Evolutionary conservation across 2,113 vertebrate genomes (phyloP).

Genomic region (Halcyon malimbica): DNA sequence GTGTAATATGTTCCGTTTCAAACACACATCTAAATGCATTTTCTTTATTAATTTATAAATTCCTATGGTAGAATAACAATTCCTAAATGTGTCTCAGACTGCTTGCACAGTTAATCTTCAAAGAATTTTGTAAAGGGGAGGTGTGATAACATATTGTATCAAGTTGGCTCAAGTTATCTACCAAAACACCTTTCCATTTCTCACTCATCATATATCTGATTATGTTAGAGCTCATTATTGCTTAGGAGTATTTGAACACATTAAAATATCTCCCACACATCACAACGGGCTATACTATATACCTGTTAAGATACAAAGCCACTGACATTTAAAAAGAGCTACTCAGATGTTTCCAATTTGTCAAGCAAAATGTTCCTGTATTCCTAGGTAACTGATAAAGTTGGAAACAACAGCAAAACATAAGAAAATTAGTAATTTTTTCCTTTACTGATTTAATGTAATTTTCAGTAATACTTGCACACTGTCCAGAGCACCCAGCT

Average conservation of each 20-base stretch:
- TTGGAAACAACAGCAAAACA: neutral
- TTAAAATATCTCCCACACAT: neutral
- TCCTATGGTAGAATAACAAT: neutral
- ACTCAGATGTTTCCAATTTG: neutral
- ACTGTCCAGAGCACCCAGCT: neutral
- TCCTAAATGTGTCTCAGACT: neutral
- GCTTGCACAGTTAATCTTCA: neutral
- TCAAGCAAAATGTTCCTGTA: neutral
- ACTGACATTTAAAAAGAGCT: neutral
- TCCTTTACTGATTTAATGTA: neutral
- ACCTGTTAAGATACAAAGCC: neutral
- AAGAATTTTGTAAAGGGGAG: neutral
- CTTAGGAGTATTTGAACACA: neutral
- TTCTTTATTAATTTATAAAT: neutral
- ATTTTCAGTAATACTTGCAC: neutral
- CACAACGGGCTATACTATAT: neutral
- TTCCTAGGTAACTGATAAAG: neutral
- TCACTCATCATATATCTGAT: neutral
- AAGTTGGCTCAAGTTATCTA: neutral
- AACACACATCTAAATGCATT: neutral
- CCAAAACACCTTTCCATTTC: neutral
- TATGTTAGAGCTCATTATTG: neutral
- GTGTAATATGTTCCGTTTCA: neutral
- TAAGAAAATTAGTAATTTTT: neutral
- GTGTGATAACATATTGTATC: rapidly evolving